Evolutionary conservation across 2,797 vertebrate species (phyloP), one percentile per base, ranked within the genome.

Genomic region (Enteromius anoplus): DNA sequence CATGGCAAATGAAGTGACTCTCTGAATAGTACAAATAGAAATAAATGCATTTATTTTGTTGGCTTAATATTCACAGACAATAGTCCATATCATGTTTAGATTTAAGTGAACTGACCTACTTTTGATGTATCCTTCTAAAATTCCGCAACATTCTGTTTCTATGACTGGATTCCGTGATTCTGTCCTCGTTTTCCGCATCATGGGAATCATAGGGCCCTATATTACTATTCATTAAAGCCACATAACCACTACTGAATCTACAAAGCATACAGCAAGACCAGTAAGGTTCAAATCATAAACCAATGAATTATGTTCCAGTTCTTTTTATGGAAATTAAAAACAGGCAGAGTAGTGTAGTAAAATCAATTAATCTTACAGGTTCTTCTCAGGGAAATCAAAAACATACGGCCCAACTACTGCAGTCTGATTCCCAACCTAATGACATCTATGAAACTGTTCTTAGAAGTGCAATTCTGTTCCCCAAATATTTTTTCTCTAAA

Each of bases 311-410:
- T 66, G 42, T 65, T n/a, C 60, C 17, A 5, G 40, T 34, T 78
- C 42, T 32, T 51, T 64, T 19, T 3, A 65, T 11, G 26, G 11
- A 64, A 78, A 78, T 78, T 26, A 34, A 32, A 65, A 78, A 34
- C 60, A 78, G 60, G 45, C 75, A 47, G 26, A 15, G 15, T 19
- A 12, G 23, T 64, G 9, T 64, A 77, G 58, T 47, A 29, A 60
- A 62, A 77, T 64, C 37, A 78, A 49, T 34, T 2, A 66, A 66
- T 21, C 5, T 51, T 51, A 12, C 26, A 0, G 42, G 26, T 34
- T 65, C 3, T 78, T 47, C 51, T 78, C 49, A 15, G 45, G 76
- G 17, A 65, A 49, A 78, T 49, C 60, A 49, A 34, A 51, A 78
- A 32, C 60, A 65, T 66, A 65, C 0, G 42, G 42, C 58, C 45